A percentile compares a stretch with the other conserved stretches of the same genome.
Evolutionary conservation across 2,113 vertebrate genomes (phyloP).

Genomic region (Plectropomus leopardus): DNA sequence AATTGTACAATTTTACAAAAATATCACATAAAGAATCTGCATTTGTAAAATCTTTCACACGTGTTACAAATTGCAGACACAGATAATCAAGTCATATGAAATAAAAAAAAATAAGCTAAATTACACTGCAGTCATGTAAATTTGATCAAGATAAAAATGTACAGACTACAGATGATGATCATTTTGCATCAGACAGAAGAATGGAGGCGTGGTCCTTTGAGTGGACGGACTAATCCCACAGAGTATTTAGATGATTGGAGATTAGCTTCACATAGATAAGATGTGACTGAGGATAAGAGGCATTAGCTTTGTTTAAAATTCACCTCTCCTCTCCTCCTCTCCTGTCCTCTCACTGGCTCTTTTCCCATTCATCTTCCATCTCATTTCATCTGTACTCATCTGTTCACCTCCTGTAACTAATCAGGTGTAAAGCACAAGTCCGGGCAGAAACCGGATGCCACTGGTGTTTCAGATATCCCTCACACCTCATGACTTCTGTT

Average conservation of each 20-base stretch:
- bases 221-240: constrained; percentile 41
- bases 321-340: not conserved
- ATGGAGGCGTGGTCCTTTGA: constrained; percentile 12
- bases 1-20: not conserved
- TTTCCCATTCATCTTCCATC: constrained; percentile 58
- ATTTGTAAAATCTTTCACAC: not conserved
- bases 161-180: not conserved
- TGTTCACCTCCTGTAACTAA: constrained; percentile 74
- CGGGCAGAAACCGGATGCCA: constrained; percentile 72
- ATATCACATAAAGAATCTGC: not conserved
- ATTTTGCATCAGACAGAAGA: not conserved
- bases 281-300: constrained; percentile 58
- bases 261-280: constrained; percentile 61
- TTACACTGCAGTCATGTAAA: not conserved
- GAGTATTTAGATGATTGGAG: constrained; percentile 62
- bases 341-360: not conserved
- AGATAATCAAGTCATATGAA: not conserved
- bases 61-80: not conserved
- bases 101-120: constrained; percentile 1
- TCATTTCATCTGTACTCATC: constrained; percentile 67
- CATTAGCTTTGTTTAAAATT: constrained; percentile 30
- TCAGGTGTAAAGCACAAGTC: constrained; percentile 71
- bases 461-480: constrained; percentile 68
- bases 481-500: constrained; percentile 74
- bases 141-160: not conserved